Evolutionary conservation across 2,888 invertebrate species (phyloP).

Genomic region (Lysandra coridon): DNA sequence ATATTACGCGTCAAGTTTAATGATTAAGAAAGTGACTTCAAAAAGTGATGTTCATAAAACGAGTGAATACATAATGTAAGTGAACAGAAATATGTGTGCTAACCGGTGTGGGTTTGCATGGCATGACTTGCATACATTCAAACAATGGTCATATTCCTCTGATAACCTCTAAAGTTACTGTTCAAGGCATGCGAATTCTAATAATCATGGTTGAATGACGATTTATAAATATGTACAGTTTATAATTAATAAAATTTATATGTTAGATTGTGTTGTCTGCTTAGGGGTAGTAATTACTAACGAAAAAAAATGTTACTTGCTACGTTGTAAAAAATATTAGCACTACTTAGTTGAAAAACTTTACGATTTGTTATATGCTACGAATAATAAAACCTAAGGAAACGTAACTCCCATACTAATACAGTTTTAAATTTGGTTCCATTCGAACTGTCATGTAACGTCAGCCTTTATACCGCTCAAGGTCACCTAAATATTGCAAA

Average conservation of each 20-base stretch:
- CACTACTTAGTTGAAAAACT: too few relatives aligned
- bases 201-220: background rate
- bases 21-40: background rate
- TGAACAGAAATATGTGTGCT: conserved; percentile 39
- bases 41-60: conserved; percentile 1
- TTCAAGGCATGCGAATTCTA: background rate
- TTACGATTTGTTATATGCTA: too few relatives aligned
- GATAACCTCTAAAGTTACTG: background rate
- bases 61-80: conserved; percentile 36
- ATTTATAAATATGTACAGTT: background rate
- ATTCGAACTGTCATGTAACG: too few relatives aligned
- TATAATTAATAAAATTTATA: background rate
- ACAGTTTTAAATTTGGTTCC: too few relatives aligned
- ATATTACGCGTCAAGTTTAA: too few relatives aligned
- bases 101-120: conserved; percentile 47
- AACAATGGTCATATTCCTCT: background rate
- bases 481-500: too few relatives aligned
- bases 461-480: too few relatives aligned
- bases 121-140: conserved; percentile 25
- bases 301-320: too few relatives aligned
- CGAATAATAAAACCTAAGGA: too few relatives aligned
- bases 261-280: conserved; percentile 5
- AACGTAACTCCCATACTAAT: too few relatives aligned
- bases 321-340: too few relatives aligned
- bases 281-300: background rate